Percentiles rank a stretch among this genome's conserved stretches.
phyloP scores from a whole-genome alignment of 2,113 vertebrate genomes.

The Apus apus region DNA sequence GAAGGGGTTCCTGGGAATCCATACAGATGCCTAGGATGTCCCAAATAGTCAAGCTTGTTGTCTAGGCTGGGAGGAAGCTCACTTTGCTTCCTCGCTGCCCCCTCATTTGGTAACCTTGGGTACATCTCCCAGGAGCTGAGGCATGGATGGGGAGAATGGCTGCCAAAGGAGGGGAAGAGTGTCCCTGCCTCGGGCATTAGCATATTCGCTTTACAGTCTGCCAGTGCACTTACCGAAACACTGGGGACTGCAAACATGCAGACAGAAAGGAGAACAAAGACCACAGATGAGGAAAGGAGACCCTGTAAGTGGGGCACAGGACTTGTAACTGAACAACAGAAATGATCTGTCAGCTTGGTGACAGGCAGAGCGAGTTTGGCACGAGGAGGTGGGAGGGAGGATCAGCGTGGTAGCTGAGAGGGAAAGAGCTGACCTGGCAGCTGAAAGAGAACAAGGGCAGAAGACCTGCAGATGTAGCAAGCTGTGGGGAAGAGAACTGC shows the following conservation, averaged over 20 bases:
- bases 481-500: slow-evolving; percentile 28
- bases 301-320: neutral
- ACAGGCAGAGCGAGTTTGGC: neutral
- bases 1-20: neutral
- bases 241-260: neutral
- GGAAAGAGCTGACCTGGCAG: slow-evolving; percentile 3
- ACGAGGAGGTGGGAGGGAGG: neutral
- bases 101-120: accelerated
- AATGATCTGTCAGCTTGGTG: neutral
- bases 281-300: neutral
- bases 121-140: neutral
- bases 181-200: neutral
- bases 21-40: neutral
- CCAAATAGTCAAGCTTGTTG: neutral
- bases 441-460: neutral
- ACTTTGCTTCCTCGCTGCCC: neutral
- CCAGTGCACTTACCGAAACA: neutral
- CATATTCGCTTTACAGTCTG: neutral
- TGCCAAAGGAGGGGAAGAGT: accelerated
- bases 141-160: accelerated
- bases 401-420: neutral
- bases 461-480: slow-evolving; percentile 28
- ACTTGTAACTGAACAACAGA: neutral
- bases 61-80: neutral
- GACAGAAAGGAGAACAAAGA: neutral